Conservation (phyloP, 1,140 invertebrate species). For the Cyphomyrmex costatus region DNA sequence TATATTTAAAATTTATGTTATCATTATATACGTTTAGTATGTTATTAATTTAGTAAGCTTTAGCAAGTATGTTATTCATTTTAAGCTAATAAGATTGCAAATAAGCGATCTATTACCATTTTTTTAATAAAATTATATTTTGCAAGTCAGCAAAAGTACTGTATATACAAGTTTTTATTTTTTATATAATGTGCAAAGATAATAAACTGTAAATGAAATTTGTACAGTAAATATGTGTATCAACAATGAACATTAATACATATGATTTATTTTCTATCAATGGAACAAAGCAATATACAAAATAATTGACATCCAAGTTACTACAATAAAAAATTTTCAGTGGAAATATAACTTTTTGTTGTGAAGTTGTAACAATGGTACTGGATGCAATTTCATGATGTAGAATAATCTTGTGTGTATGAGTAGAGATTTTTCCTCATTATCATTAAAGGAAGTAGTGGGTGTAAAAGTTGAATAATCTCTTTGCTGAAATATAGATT, state of each 20-base stretch:
- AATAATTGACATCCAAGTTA: neutral
- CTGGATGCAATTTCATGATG: neutral
- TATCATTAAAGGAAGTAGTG: slow-evolving; percentile 56
- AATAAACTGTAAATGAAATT: slow-evolving; percentile 60
- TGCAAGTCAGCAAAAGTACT: slow-evolving; percentile 49
- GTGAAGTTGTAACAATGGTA: neutral
- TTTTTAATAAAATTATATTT: slow-evolving; percentile 64
- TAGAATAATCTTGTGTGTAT: neutral
- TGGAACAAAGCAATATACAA: neutral
- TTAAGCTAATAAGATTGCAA: slow-evolving; percentile 26
- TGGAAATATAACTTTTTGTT: neutral
- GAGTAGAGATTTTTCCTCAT: neutral
- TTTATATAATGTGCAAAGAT: slow-evolving; percentile 64
- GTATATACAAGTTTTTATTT: slow-evolving; percentile 68
- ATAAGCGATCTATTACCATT: slow-evolving; percentile 60
- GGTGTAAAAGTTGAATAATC: slow-evolving; percentile 22
- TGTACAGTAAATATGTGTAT: slow-evolving; percentile 52
- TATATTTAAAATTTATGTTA: slow-evolving; percentile 38
- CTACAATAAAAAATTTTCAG: neutral
- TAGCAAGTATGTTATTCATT: slow-evolving; percentile 32
- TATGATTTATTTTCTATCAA: slow-evolving; percentile 21
- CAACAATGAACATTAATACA: slow-evolving; percentile 2
- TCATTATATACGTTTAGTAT: neutral
- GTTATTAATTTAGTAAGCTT: slow-evolving; percentile 35
- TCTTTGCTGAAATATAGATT: neutral